Evolutionary conservation across 1,140 invertebrate species (phyloP).

Genomic region (Leptinotarsa lineolata): DNA sequence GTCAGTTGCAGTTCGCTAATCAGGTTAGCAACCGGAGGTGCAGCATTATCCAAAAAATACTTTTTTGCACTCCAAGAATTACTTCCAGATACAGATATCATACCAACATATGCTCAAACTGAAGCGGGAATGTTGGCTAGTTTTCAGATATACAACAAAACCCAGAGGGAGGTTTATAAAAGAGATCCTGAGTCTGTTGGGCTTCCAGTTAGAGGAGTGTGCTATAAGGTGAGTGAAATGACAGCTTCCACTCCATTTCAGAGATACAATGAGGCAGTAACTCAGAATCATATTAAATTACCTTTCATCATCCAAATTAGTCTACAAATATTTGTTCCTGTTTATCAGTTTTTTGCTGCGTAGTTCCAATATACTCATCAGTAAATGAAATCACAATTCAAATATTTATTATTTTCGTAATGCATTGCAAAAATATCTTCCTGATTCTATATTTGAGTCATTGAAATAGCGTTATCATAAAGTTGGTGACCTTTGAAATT

Average conservation of each 20-base stretch:
- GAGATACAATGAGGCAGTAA: no score
- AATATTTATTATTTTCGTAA: no score
- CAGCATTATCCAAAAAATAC: constrained; percentile 58
- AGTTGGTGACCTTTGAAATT: no score
- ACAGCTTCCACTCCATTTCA: background rate
- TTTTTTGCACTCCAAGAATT: constrained; percentile 59
- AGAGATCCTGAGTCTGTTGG: constrained; percentile 30
- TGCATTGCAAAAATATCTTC: no score
- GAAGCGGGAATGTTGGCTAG: constrained; percentile 33
- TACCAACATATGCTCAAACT: constrained; percentile 42
- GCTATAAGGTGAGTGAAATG: constrained; percentile 32
- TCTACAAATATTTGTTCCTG: no score
- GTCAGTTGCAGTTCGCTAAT: constrained; percentile 42
- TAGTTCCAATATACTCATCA: no score
- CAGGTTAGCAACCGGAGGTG: constrained; percentile 58
- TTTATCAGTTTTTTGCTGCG: no score
- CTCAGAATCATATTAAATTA: no score
- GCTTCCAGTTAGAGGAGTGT: constrained; percentile 29
- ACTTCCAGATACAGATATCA: constrained; percentile 34
- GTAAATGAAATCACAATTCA: no score
- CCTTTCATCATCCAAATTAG: no score
- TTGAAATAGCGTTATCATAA: no score
- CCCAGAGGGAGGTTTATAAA: constrained; percentile 4
- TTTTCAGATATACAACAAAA: constrained; percentile 28
- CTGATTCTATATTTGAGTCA: no score